phyloP scores from a whole-genome alignment of 2,113 vertebrate species.

The Hyaena hyaena region DNA sequence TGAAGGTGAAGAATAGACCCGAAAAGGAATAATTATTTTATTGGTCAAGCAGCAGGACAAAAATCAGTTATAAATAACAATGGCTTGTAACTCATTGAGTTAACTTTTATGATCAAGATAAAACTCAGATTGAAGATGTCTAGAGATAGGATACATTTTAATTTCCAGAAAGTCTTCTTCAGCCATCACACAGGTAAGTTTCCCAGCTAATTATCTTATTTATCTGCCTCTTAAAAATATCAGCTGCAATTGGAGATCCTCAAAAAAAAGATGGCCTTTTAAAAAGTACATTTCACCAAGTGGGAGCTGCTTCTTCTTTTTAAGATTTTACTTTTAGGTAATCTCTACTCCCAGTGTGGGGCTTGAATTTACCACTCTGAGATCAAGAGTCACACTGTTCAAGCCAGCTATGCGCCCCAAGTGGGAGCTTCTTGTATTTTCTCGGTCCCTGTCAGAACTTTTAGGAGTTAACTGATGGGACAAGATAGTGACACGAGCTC shows the following conservation, averaged over 20 bases:
- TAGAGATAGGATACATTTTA: slow-evolving; percentile 6
- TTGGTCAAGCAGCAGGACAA: not conserved
- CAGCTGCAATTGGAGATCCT: not conserved
- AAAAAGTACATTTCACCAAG: not conserved
- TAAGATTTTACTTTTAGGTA: not conserved
- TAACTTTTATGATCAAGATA: slow-evolving; percentile 11
- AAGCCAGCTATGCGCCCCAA: not conserved
- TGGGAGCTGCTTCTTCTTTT: not conserved
- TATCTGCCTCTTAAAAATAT: not conserved
- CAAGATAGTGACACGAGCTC: not conserved
- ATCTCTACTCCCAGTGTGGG: not conserved
- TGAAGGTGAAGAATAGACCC: not conserved
- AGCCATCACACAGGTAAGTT: not conserved
- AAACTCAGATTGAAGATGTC: not conserved
- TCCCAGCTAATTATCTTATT: not conserved
- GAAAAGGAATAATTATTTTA: not conserved
- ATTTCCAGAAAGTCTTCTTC: not conserved
- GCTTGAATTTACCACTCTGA: not conserved
- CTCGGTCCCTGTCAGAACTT: not conserved
- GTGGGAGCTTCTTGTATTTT: not conserved
- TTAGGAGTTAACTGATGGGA: not conserved
- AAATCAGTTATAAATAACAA: slow-evolving; percentile 34
- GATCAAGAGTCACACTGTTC: not conserved
- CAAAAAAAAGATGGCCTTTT: not conserved
- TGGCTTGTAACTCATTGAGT: not conserved